Evolutionary conservation across 2,797 vertebrate genomes (phyloP), one percentile per base, ranked within the genome.

Genomic region (Synaphobranchus kaupii): DNA sequence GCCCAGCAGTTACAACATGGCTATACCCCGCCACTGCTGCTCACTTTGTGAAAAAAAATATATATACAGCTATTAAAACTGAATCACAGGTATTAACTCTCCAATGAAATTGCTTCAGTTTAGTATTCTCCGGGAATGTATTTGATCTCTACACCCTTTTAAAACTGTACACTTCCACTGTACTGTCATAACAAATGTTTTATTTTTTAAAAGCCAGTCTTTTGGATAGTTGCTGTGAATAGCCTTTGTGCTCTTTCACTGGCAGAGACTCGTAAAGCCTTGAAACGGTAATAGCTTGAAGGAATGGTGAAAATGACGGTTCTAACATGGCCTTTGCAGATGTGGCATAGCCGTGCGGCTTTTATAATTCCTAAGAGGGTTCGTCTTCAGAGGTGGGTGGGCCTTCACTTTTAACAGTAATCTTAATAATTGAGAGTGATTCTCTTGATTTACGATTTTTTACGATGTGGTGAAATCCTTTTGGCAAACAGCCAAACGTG

Each of bases 291-390:
- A 95, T 94, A 93, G 93, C 91, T 93, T 88, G 92, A 94, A 94
- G 86, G 88, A 94, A 92, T 93, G 93, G 86, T 85, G 91, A 90
- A 91, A 89, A 90, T 95, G 94, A 95, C 95, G 92, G 90, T 88
- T 96, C 95, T 95, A 93, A 91, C 94, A 95, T 94, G 92, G 90
- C 88, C 88, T 90, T 89, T 91, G 92, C 91, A 90, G 91, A 91
- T 90, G 86, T 91, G 86, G 86, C 91, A 90, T 88, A 85, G 85
- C 90, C 88, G 87, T 85, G 84, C 85, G 80, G 88, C 89, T 88
- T 87, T 93, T 91, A 91, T 87, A 87, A 88, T 92, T 92, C 93
- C 92, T 93, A 10, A 25, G 6, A 12, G 0, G 22, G 8, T 12
- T 47, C 88, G 68, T 89, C 90, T 93, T 95, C 89, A 92, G 94